A percentile compares a stretch with the other conserved stretches of the same genome.
Evolutionary conservation across 2,888 invertebrate species (phyloP).

Genomic region (Eupithecia subfuscata): DNA sequence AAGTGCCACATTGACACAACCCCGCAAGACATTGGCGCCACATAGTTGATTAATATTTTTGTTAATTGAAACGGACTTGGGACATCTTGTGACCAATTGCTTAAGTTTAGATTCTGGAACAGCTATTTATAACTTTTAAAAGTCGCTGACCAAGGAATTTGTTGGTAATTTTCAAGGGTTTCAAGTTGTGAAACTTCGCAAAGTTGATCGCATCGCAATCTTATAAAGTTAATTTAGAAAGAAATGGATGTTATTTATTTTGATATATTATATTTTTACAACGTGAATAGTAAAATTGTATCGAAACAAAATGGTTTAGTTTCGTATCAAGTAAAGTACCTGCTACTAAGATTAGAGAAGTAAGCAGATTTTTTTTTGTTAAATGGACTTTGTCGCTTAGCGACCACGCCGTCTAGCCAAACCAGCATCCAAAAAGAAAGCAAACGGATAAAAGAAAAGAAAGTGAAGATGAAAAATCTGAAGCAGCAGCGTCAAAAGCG

Average conservation of each 20-base stretch:
- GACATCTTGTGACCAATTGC: constrained; percentile 67
- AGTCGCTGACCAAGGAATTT: constrained; percentile 49
- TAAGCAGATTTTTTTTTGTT: not conserved
- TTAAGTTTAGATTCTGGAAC: constrained; percentile 70
- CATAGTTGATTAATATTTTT: constrained; percentile 73
- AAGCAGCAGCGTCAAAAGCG: constrained; percentile 19
- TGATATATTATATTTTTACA: not conserved
- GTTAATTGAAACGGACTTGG: constrained; percentile 74
- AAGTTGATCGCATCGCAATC: not conserved
- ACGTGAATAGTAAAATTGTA: too few species aligned
- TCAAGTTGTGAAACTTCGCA: constrained; percentile 18
- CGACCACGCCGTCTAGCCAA: too few species aligned
- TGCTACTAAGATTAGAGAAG: not conserved
- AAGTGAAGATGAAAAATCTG: not conserved
- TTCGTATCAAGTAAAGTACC: not conserved
- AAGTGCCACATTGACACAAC: constrained; percentile 39
- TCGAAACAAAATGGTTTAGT: not conserved
- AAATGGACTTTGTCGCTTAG: too few species aligned
- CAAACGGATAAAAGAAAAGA: too few species aligned
- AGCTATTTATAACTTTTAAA: constrained; percentile 66
- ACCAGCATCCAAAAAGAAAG: not conserved
- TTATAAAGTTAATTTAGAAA: not conserved
- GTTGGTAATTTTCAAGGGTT: constrained; percentile 34
- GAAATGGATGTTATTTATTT: not conserved
- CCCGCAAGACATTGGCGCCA: constrained; percentile 65